Evolutionary conservation across 2,888 invertebrate genomes (phyloP), one percentile per base, ranked within the genome.

Genomic region (Siphlonurus alternatus): DNA sequence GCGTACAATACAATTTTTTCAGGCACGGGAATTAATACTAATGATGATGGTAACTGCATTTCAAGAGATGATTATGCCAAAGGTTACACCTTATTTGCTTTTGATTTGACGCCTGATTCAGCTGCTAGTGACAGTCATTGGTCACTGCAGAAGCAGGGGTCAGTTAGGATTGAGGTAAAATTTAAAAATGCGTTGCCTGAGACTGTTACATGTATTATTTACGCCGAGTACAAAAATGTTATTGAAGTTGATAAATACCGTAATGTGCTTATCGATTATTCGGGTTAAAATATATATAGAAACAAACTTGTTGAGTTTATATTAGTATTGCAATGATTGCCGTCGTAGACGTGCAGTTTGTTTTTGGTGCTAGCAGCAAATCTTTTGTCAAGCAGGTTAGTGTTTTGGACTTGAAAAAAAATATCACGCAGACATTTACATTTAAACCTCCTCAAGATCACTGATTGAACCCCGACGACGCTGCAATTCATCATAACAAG

Each of bases 191-290:
- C 67, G 1, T 63, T 71, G 2, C 3, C 59, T 0, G 63, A 68
- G 59, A 67, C 69, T 10, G 38, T 72, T 1, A 69, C 69, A 61
- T 69, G 69, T 18, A 63, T 72, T 2, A 60, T 71, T 2, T 71
- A 71, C 61, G 68, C 69, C 0, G 72, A 72, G 64, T 72, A 69
- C 59, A 70, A 72, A 54, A 72, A 71, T 65, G 59, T 72, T 15
- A 64, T 73, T 18, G 70, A 72, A 65, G 70, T 71, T 3, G 70
- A 71, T 59, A 61, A 68, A 25, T 61, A 67, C 1, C 63, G 70
- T 5, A 38, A 38, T 38, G 38, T 38, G 15, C 38, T 38, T 38
- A 38, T 38, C 38, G 38, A 38, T 38, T 38, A 38, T 38, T 38
- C 38, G 15, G 38, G 38, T 38, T 38, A 15, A 38, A 10, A 10